phyloP scores from a whole-genome alignment of 2,888 invertebrate genomes.

The Metellina segmentata region DNA sequence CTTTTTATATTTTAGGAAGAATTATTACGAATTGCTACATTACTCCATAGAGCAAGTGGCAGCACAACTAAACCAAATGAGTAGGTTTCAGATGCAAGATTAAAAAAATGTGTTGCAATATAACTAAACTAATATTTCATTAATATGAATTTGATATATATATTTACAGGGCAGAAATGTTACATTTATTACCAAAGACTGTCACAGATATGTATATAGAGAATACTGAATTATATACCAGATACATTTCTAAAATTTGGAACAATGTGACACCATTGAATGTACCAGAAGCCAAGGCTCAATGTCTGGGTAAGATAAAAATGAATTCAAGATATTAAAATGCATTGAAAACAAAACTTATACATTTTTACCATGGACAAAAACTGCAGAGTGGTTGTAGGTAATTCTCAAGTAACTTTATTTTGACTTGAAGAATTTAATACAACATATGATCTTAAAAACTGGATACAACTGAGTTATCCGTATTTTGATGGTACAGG shows the following conservation, averaged over 20 bases:
- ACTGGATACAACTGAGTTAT: too few species aligned
- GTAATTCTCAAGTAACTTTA: too few species aligned
- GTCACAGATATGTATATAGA: conserved; percentile 91
- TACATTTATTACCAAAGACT: conserved; percentile 94
- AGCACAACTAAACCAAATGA: conserved; percentile 90
- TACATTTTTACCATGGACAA: too few species aligned
- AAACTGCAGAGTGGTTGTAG: too few species aligned
- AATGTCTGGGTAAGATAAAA: conserved; percentile 74
- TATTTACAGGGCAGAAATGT: conserved; percentile 82
- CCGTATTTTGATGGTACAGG: too few species aligned
- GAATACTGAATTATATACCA: conserved; percentile 93
- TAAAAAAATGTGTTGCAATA: not conserved
- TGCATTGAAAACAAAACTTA: too few species aligned
- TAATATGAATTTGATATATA: not conserved
- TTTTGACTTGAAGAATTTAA: too few species aligned
- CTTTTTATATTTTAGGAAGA: conserved; percentile 84
- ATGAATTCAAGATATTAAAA: too few species aligned
- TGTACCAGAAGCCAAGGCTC: conserved; percentile 91
- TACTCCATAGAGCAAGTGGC: conserved; percentile 94
- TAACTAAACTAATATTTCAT: not conserved
- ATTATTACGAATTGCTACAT: conserved; percentile 93
- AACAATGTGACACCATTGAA: conserved; percentile 88
- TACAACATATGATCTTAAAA: too few species aligned
- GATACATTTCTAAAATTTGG: conserved; percentile 93
- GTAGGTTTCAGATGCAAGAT: conserved; percentile 84